phyloP scores from a whole-genome alignment of 2,797 vertebrate species.

The Cyclopterus lumpus region DNA sequence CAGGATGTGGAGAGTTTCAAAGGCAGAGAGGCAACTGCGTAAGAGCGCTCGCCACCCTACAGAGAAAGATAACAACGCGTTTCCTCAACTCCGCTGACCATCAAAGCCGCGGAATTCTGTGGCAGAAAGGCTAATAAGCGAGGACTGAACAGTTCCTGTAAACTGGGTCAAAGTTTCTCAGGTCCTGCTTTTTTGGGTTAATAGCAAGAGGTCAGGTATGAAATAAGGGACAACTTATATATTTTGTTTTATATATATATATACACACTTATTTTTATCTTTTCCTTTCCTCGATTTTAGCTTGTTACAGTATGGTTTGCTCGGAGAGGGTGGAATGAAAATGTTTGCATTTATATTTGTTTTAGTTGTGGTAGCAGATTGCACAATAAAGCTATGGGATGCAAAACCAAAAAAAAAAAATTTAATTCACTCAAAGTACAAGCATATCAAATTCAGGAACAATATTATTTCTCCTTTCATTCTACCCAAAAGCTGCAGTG shows the following conservation, averaged over 20 bases:
- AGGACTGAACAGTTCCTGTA: constrained; percentile 72
- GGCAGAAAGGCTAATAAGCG: constrained; percentile 67
- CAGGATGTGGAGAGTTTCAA: constrained; percentile 70
- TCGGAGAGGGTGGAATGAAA: not conserved
- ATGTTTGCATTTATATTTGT: not conserved
- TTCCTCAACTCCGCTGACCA: constrained; percentile 78
- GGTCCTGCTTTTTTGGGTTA: constrained; percentile 48
- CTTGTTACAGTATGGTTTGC: not conserved
- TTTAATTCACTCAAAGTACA: not conserved
- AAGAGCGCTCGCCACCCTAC: constrained; percentile 66
- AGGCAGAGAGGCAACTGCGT: constrained; percentile 64
- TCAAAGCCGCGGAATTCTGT: constrained; percentile 79
- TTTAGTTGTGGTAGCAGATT: not conserved
- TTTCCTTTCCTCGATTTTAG: not conserved
- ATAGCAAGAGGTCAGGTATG: constrained; percentile 42
- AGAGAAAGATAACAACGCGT: constrained; percentile 78
- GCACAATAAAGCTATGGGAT: not conserved
- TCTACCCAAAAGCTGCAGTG: constrained; percentile 28
- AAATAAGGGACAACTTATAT: constrained; percentile 7
- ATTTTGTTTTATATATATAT: not conserved
- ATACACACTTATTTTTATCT: not conserved
- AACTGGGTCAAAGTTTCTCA: constrained; percentile 80
- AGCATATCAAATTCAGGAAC: constrained; percentile 28
- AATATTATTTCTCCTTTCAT: constrained; percentile 18
- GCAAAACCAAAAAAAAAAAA: constrained; percentile 16